These are phyloP conservation scores for Pelobates fuscus DNA, from an alignment of 2,113 vertebrate genomes.

Conservation along the genomic window DNA sequence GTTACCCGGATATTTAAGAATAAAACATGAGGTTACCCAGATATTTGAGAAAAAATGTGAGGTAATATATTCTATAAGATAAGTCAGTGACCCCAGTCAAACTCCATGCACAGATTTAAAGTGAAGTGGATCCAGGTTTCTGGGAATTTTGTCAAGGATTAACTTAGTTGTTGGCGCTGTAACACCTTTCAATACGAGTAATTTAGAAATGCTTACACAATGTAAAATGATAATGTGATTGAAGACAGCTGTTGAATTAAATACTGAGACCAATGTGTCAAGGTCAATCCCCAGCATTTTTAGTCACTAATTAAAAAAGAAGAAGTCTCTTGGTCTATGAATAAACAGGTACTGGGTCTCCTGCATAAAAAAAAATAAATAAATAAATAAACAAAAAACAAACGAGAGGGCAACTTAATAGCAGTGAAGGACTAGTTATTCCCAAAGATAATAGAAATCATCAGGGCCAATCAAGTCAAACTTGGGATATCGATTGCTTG, in stretches of 20 bases:
- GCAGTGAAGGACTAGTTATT: too few species aligned
- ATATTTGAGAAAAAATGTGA: too few species aligned
- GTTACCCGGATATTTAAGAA: too few species aligned
- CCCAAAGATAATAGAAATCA: too few species aligned
- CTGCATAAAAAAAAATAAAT: too few species aligned
- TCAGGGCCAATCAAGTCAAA: too few species aligned
- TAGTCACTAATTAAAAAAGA: constrained; percentile 19
- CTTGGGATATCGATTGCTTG: too few species aligned
- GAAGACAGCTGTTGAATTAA: constrained; percentile 25
- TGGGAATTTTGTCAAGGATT: constrained; percentile 21
- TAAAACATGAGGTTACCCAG: too few species aligned
- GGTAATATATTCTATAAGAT: too few species aligned
- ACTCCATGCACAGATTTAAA: constrained; percentile 21
- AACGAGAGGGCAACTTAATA: too few species aligned
- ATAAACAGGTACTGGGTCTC: background rate
- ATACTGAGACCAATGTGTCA: constrained; percentile 16
- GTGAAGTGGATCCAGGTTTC: constrained; percentile 41
- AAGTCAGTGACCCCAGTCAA: too few species aligned
- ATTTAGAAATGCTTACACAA: constrained; percentile 38
- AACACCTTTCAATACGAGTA: constrained; percentile 9
- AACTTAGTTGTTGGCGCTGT: constrained; percentile 31
- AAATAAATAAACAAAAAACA: too few species aligned
- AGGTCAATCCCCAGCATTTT: constrained; percentile 23
- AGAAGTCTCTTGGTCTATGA: constrained; percentile 2
- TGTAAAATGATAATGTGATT: constrained; percentile 27